These are phyloP conservation scores for Rhinichthys osculus DNA, from an alignment of 2,797 vertebrate genomes.

Conservation along the genomic window DNA sequence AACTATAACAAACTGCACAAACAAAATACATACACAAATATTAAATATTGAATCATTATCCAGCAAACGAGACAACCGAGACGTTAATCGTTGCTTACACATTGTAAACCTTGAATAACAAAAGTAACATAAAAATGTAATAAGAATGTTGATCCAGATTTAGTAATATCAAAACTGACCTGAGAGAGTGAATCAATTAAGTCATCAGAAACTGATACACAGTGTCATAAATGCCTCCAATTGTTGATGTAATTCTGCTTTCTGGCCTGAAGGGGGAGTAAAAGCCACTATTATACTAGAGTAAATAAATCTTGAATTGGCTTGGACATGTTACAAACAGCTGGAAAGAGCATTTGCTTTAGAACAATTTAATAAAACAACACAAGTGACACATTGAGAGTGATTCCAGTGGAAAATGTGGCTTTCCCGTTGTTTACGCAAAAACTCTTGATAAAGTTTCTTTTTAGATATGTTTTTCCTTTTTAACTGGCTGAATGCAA, in stretches of 20 bases:
- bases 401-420: background rate
- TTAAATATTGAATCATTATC: slow-evolving; percentile 7
- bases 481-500: background rate
- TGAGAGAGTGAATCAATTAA: slow-evolving; percentile 13
- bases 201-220: background rate
- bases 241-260: background rate
- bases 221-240: background rate
- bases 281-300: background rate
- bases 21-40: background rate
- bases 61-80: background rate
- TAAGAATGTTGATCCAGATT: background rate
- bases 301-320: background rate
- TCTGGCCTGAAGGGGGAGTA: background rate
- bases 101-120: background rate
- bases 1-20: background rate
- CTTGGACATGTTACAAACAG: background rate
- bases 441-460: background rate
- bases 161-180: slow-evolving; percentile 35
- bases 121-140: slow-evolving; percentile 34
- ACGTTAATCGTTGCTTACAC: background rate
- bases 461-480: background rate
- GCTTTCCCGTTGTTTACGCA: background rate
- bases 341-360: background rate
- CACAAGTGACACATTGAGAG: background rate
- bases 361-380: background rate